Base-by-base conservation (phyloP, 2,888 invertebrate genomes). In the Linnaemya tessellans region DNA sequence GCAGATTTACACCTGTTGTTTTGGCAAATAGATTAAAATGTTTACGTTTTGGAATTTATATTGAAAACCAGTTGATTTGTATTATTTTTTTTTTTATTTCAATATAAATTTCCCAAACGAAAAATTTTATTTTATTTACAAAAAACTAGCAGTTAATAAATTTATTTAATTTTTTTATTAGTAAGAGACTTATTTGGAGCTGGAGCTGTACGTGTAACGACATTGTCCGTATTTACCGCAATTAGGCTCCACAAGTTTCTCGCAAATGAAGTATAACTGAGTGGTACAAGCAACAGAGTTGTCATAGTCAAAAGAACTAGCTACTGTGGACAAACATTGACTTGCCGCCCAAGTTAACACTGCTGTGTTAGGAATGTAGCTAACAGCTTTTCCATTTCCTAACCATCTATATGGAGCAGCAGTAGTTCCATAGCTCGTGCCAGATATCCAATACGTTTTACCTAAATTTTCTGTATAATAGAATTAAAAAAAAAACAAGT, bases 141-240 rank as follows among this genome's bases (percentile, higher is more conserved):
- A 2, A 30, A n/a, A 30, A 2, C 3, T 30, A 30, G 5, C 11
- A 25, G 18, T 49, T 67, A 73, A 64, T 64, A 8, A 58, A 20
- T 8, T 54, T 30, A 54, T 65, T 73, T 22, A 4, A 54, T 35
- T 18, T 43, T 1, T 0, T 38, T 30, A 49, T 4, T 20, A 41
- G 20, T 46, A 18, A 35, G 56, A 0, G 56, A 18, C 49, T 77
- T 20, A 82, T 56, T 71, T 51, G 9, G 49, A 20, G 65, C 30
- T 46, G 18, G 11, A 46, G 30, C 71, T 80, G n/a, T 67, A 79
- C 22, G 60, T 77, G 65, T 80, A 84, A 30, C 49, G 65, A 60
- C 84, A 84, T 54, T 71, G 65, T 13, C 77, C 80, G 11, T 13
- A 71, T 56, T 18, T 70, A 2, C 84, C 84, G 38, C 84, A 84